Evolutionary conservation across 2,888 invertebrate species (phyloP), one percentile per base, ranked within the genome.

Genomic region (Eupelmus urozonus): DNA sequence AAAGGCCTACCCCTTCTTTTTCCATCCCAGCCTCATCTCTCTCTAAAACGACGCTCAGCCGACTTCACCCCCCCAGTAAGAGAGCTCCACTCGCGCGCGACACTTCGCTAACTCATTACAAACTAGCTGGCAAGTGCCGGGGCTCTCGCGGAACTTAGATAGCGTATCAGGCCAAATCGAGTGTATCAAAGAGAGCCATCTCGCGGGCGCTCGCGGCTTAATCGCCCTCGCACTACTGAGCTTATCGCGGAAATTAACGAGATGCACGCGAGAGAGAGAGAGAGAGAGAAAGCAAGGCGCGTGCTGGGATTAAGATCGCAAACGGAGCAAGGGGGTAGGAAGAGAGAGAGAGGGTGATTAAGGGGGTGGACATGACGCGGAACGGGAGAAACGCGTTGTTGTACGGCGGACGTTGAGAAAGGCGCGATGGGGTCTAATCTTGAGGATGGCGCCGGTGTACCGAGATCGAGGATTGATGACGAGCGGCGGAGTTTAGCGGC

Each of bases 211-310:
- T 49, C 49, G 42, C 57, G 53, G 72, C 66, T 77, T 71, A 66
- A 77, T 72, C 72, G 66, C 34, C 29, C 27, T 16, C 55, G 53
- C 13, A n/a, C n/a, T n/a, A n/a, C n/a, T n/a, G n/a, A n/a, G n/a
- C 66, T 77, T 77, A 77, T 77, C 77, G 53, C 40, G 51, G 72
- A 72, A 72, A 77, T 77, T 72, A 77, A 71, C 66, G 72, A 60
- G 65, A 60, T 55, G 69, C 69, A 63, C 62, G 55, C 40, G 49
- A 60, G 23, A 7, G 45, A 7, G 45, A 2, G 34, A 34, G 9
- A 34, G 34, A 34, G 5, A 34, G 34, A 34, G 45, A 16, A 16
- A 45, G 45, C 2, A 20, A 13, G n/a, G 51, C 42, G 25, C 34
- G 57, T 49, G 49, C 45, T 49, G 62, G 55, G 63, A 76, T 76